These are phyloP conservation scores for Rousettus madagascariensis DNA, from an alignment of 2,797 vertebrate species.

Conservation along the genomic window DNA sequence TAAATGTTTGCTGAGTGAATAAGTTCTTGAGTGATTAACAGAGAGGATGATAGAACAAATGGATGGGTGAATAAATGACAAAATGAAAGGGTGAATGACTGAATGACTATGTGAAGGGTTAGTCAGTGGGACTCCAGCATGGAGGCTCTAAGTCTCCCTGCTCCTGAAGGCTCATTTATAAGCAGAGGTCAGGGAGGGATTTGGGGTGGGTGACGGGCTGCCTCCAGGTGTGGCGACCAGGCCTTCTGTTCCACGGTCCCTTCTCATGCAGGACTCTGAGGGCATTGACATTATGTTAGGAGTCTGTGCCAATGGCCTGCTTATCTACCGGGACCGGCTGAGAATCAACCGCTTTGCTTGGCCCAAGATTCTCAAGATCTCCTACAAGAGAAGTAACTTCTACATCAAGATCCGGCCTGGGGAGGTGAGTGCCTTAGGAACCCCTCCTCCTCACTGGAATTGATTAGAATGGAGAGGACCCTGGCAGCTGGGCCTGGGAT, in stretches of 20 bases:
- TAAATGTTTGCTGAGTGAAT: background rate
- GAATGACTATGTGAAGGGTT: background rate
- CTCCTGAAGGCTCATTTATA: background rate
- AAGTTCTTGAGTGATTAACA: background rate
- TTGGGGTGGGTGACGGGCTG: background rate
- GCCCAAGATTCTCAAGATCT: conserved; percentile 99
- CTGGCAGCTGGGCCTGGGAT: background rate
- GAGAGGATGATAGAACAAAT: background rate
- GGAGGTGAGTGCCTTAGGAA: conserved; percentile 87
- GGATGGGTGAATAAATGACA: background rate
- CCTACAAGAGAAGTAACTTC: conserved; percentile 99
- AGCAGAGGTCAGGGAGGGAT: background rate
- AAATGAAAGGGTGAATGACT: background rate
- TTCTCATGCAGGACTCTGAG: conserved; percentile 92
- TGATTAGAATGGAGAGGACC: background rate
- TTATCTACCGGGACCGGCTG: conserved; percentile 98
- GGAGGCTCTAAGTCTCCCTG: background rate
- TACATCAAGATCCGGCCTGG: conserved; percentile 99
- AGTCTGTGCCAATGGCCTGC: conserved; percentile 96
- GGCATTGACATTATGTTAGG: conserved; percentile 99
- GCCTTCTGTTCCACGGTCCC: background rate
- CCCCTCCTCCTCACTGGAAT: background rate
- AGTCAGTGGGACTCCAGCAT: background rate
- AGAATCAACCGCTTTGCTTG: conserved; percentile 99
- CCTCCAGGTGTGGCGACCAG: background rate